phyloP scores from a whole-genome alignment of 2,113 vertebrate genomes.

The Dendropsophus ebraccatus region DNA sequence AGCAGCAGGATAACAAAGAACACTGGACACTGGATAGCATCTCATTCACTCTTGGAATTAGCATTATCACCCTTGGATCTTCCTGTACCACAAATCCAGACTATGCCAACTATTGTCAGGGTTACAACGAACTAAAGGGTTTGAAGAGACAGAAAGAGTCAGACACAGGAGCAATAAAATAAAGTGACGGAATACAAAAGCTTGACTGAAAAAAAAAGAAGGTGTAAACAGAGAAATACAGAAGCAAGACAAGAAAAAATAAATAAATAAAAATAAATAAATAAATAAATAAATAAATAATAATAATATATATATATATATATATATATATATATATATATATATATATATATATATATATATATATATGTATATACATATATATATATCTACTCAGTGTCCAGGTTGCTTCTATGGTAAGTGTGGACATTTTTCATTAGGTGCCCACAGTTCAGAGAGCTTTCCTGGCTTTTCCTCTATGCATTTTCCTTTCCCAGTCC shows the following conservation, averaged over 20 bases:
- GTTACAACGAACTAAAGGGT: neutral
- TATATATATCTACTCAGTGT: too few relatives aligned
- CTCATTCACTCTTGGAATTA: conserved; percentile 19
- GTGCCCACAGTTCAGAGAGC: too few relatives aligned
- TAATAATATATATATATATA: neutral
- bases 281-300: too few relatives aligned
- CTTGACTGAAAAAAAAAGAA: neutral
- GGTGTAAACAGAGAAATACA: neutral
- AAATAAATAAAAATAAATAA: too few relatives aligned
- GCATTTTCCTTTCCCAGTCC: too few relatives aligned
- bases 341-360: too few relatives aligned
- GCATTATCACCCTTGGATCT: conserved; percentile 26
- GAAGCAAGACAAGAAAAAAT: neutral
- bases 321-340: too few relatives aligned
- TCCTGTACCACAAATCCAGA: conserved; percentile 6
- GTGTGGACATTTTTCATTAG: too few relatives aligned
- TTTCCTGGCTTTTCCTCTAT: too few relatives aligned
- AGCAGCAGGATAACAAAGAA: conserved; percentile 25
- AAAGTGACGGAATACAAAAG: neutral
- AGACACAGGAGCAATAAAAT: conserved; percentile 15
- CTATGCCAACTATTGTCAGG: conserved; percentile 15
- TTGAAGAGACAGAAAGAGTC: conserved; percentile 7
- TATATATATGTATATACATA: too few relatives aligned
- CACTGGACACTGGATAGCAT: conserved; percentile 3
- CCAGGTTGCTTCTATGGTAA: too few relatives aligned